These are phyloP conservation scores for Drosophila paulistorum DNA, from an alignment of 1,140 invertebrate species.

Conservation along the genomic window DNA sequence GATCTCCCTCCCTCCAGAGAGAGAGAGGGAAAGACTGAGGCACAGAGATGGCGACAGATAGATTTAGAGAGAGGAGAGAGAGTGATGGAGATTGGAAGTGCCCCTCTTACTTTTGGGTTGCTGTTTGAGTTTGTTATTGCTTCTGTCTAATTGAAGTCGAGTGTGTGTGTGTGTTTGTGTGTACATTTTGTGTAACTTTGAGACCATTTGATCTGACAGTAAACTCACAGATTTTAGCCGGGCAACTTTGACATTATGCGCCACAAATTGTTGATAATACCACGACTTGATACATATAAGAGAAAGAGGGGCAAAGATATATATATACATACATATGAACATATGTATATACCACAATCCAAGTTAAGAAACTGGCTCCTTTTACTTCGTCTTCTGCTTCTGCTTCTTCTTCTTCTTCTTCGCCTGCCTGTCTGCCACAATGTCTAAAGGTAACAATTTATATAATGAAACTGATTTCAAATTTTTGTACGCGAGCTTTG, in stretches of 20 bases:
- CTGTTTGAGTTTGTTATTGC: constrained; percentile 41
- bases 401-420: background rate
- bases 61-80: background rate
- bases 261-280: constrained; percentile 69
- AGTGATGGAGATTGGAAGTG: background rate
- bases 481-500: constrained; percentile 53
- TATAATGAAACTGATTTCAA: constrained; percentile 81
- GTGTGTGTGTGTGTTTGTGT: constrained; percentile 31
- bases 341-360: constrained; percentile 35
- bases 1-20: constrained; percentile 18
- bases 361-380: constrained; percentile 33
- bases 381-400: background rate
- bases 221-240: constrained; percentile 24
- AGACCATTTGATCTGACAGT: constrained; percentile 43
- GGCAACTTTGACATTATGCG: constrained; percentile 75
- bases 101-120: constrained; percentile 21
- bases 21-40: constrained; percentile 17
- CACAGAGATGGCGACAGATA: background rate
- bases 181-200: constrained; percentile 40
- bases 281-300: background rate
- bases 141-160: constrained; percentile 73
- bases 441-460: constrained; percentile 79
- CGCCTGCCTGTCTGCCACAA: constrained; percentile 65
- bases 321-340: constrained; percentile 9
- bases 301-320: constrained; percentile 7